A percentile compares a stretch with the other conserved stretches of the same genome.
Evolutionary conservation across 2,888 invertebrate genomes (phyloP).

Genomic region (Andrena flavipes): DNA sequence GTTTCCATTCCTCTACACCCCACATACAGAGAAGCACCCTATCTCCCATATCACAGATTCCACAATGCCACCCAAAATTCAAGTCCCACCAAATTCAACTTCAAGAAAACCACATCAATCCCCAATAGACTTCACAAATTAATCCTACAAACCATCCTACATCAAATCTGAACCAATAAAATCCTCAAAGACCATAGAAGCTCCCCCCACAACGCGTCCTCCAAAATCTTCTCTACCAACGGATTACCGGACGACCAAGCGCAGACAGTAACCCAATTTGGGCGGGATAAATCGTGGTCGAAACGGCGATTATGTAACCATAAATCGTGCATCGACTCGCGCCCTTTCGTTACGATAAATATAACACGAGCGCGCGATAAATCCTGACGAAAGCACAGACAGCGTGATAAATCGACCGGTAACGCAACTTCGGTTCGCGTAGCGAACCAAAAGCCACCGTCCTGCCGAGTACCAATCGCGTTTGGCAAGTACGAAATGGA

Average conservation of each 20-base stretch:
- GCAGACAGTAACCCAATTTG: slow-evolving; percentile 29
- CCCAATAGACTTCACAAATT: too few relatives aligned
- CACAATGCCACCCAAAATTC: too few relatives aligned
- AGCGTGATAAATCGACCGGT: slow-evolving; percentile 59
- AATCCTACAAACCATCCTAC: too few relatives aligned
- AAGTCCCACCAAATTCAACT: too few relatives aligned
- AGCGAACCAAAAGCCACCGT: slow-evolving; percentile 46
- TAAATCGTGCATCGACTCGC: slow-evolving; percentile 44
- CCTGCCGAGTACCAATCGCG: slow-evolving; percentile 10
- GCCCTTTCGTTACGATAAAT: slow-evolving; percentile 36
- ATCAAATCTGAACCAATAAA: too few relatives aligned
- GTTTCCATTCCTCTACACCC: too few relatives aligned
- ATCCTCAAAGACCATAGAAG: background rate
- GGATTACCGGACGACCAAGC: background rate
- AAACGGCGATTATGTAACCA: slow-evolving; percentile 51
- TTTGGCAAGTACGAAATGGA: slow-evolving; percentile 25
- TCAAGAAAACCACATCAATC: too few relatives aligned
- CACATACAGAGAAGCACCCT: too few relatives aligned
- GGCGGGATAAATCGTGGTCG: slow-evolving; percentile 37
- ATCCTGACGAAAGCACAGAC: slow-evolving; percentile 39
- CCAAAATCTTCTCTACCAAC: background rate
- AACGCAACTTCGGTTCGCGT: slow-evolving; percentile 50
- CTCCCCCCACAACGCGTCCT: background rate
- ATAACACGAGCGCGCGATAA: slow-evolving; percentile 43
- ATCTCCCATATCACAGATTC: too few relatives aligned